phyloP scores from a whole-genome alignment of 2,888 invertebrate species.

The Temnothorax rugatulus region DNA sequence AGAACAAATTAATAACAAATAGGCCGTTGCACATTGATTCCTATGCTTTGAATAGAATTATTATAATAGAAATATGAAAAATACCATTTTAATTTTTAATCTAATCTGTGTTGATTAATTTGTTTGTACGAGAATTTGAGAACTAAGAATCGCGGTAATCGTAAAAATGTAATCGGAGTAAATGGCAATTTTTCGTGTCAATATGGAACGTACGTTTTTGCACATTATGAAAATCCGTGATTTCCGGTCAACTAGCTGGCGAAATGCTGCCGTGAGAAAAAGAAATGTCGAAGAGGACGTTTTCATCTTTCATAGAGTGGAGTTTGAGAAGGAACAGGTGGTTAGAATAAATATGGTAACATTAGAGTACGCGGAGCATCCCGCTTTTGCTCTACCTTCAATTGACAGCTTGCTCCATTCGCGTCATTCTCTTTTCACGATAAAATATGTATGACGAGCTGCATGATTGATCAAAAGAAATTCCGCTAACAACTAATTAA shows the following conservation, averaged over 20 bases:
- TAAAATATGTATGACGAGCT: constrained; percentile 7
- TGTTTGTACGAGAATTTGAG: neutral
- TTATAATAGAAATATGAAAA: neutral
- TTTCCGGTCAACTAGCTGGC: constrained; percentile 5
- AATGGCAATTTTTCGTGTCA: neutral
- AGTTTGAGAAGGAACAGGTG: constrained; percentile 66
- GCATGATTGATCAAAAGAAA: constrained; percentile 20
- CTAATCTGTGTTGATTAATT: neutral
- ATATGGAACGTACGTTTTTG: neutral
- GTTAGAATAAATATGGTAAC: constrained; percentile 68
- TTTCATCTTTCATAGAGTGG: constrained; percentile 55
- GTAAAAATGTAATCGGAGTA: neutral
- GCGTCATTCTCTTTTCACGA: constrained; percentile 17
- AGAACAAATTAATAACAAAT: neutral
- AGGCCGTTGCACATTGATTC: neutral
- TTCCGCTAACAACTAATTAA: constrained; percentile 2
- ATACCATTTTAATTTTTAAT: neutral
- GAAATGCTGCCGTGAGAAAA: constrained; percentile 13
- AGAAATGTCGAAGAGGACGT: constrained; percentile 49
- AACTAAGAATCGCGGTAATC: neutral
- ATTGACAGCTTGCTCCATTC: constrained; percentile 46
- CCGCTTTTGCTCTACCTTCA: constrained; percentile 56
- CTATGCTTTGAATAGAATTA: neutral
- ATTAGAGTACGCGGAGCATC: constrained; percentile 32
- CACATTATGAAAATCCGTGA: constrained; percentile 18